phyloP scores from a whole-genome alignment of 2,113 vertebrate genomes.

The Casuarius casuarius region DNA sequence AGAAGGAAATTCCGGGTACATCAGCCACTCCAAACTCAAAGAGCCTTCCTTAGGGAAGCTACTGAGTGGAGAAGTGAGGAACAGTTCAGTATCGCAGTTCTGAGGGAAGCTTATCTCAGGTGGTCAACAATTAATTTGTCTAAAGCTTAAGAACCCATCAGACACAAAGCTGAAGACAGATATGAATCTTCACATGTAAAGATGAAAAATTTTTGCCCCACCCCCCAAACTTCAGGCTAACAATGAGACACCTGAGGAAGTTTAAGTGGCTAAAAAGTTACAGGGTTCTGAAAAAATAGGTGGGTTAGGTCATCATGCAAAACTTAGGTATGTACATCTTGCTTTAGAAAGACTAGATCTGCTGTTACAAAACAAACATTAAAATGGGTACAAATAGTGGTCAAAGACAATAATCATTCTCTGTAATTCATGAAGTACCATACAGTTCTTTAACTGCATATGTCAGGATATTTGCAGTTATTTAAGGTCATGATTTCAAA shows the following conservation, averaged over 20 bases:
- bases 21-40: background rate
- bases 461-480: background rate
- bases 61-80: background rate
- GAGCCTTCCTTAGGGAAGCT: background rate
- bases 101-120: background rate
- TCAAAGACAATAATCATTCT: background rate
- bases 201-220: background rate
- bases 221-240: background rate
- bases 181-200: background rate
- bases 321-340: background rate
- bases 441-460: background rate
- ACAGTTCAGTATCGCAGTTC: background rate
- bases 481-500: slow-evolving; percentile 33
- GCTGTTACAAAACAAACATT: background rate
- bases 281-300: background rate
- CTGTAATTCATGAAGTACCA: background rate
- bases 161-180: background rate
- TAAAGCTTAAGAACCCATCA: background rate
- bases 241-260: background rate
- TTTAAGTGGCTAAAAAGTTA: background rate
- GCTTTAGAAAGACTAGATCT: background rate
- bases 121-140: background rate
- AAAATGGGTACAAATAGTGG: background rate
- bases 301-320: background rate
- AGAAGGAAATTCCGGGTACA: background rate